A percentile compares a stretch with the other conserved stretches of the same genome.
phyloP scores from a whole-genome alignment of 92 coral and sea anemone species.

The Isaurus tuberculatus region DNA sequence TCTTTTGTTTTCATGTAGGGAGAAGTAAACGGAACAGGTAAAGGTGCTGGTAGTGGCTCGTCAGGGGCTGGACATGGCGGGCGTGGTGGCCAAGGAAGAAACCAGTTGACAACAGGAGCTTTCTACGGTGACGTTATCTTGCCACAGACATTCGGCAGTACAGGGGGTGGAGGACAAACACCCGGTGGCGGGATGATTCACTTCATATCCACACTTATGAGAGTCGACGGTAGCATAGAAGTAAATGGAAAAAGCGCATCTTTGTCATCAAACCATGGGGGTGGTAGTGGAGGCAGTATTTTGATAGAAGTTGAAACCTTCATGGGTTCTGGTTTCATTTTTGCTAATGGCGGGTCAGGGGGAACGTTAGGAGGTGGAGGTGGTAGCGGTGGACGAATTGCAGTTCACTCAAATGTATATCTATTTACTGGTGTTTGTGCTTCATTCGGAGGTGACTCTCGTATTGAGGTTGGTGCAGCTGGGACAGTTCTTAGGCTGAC shows the following conservation, averaged over 20 bases:
- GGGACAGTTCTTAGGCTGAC: conserved; percentile 60
- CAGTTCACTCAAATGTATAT: conserved; percentile 53
- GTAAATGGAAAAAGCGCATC: conserved; percentile 49
- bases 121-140: conserved; percentile 64
- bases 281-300: conserved; percentile 83
- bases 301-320: conserved; percentile 47
- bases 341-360: conserved; percentile 67
- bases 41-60: conserved; percentile 69
- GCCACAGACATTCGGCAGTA: conserved; percentile 68
- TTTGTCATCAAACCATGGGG: conserved; percentile 55
- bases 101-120: conserved; percentile 58
- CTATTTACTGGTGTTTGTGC: conserved; percentile 48
- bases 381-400: conserved; percentile 78
- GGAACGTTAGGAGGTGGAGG: conserved; percentile 70
- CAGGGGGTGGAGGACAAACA: conserved; percentile 68
- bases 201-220: conserved; percentile 45
- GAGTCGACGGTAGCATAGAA: conserved; percentile 56
- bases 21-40: conserved; percentile 51
- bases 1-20: conserved; percentile 46
- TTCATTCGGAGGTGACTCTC: conserved; percentile 68
- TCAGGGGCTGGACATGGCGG: conserved; percentile 87
- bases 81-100: conserved; percentile 68
- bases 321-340: conserved; percentile 59
- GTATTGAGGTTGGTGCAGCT: conserved; percentile 74
- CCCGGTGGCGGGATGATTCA: conserved; percentile 70